Conservation (phyloP, 2,797 vertebrate genomes). For the Antrozous pallidus region DNA sequence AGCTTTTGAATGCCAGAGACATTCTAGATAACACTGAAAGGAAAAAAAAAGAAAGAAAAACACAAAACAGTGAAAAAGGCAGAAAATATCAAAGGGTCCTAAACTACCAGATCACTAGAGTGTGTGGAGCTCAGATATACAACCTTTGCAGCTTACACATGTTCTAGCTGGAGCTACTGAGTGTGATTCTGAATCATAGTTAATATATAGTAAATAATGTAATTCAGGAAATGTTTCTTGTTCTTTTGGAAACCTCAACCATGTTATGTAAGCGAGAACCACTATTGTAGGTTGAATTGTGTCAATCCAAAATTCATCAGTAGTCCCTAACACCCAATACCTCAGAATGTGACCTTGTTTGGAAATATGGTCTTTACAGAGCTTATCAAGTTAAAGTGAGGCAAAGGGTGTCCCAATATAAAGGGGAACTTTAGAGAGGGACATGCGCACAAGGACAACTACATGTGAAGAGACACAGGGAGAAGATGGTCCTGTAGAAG, state of each 20-base stretch:
- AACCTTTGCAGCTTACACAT: not conserved
- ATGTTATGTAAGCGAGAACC: not conserved
- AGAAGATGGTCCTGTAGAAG: not conserved
- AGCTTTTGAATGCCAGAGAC: not conserved
- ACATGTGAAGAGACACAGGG: not conserved
- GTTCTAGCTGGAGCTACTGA: not conserved
- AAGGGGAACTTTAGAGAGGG: not conserved
- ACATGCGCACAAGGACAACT: not conserved
- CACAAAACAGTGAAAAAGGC: not conserved
- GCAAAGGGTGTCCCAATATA: not conserved
- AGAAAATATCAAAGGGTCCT: not conserved
- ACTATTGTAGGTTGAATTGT: not conserved
- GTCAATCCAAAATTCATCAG: not conserved
- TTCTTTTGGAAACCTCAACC: not conserved
- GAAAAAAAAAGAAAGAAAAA: accelerated
- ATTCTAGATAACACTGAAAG: not conserved
- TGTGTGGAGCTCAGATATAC: not conserved
- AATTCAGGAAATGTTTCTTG: not conserved
- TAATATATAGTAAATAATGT: not conserved
- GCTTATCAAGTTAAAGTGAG: not conserved
- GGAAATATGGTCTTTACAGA: not conserved
- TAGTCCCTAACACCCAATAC: not conserved
- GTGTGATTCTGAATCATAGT: not conserved
- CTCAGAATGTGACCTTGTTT: not conserved
- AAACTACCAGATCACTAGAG: not conserved